Evolutionary conservation across 2,113 vertebrate species (phyloP).

Genomic region (Apistogramma diplotaenia): DNA sequence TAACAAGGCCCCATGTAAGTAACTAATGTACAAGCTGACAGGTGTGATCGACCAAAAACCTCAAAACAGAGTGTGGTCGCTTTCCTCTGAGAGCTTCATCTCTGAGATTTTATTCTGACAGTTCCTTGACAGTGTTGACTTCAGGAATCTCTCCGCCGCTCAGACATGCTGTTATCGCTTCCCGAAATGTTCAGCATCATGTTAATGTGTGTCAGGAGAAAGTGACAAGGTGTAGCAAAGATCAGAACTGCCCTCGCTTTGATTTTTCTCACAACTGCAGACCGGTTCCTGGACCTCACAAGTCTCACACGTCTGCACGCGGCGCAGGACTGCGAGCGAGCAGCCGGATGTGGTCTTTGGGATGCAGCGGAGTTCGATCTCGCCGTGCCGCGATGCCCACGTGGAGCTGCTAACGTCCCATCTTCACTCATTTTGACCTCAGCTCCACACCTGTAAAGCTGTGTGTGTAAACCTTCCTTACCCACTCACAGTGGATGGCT

Average conservation of each 20-base stretch:
- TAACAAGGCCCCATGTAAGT: slow-evolving; percentile 38
- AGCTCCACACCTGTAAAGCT: not conserved
- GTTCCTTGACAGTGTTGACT: slow-evolving; percentile 47
- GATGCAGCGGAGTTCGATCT: not conserved
- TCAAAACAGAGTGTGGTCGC: slow-evolving; percentile 29
- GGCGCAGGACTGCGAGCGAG: no score
- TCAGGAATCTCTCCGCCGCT: slow-evolving; percentile 32
- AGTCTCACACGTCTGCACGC: rapidly evolving
- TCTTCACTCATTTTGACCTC: not conserved
- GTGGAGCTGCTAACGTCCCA: not conserved
- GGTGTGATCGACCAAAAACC: slow-evolving; percentile 56
- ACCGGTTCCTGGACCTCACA: not conserved
- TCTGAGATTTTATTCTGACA: slow-evolving; percentile 48
- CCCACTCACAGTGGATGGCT: not conserved
- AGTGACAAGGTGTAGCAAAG: slow-evolving; percentile 37
- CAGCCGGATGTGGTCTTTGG: not conserved
- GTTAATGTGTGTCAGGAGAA: slow-evolving; percentile 40
- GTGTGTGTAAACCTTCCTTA: rapidly evolving
- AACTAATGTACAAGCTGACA: slow-evolving; percentile 43
- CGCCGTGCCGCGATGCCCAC: not conserved
- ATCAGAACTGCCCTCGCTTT: slow-evolving; percentile 21
- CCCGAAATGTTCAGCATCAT: slow-evolving; percentile 31
- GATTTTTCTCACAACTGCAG: not conserved
- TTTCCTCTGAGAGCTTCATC: slow-evolving; percentile 48
- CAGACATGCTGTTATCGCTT: slow-evolving; percentile 30